Evolutionary conservation across 2,113 vertebrate genomes (phyloP).

Genomic region (Festucalex cinctus): DNA sequence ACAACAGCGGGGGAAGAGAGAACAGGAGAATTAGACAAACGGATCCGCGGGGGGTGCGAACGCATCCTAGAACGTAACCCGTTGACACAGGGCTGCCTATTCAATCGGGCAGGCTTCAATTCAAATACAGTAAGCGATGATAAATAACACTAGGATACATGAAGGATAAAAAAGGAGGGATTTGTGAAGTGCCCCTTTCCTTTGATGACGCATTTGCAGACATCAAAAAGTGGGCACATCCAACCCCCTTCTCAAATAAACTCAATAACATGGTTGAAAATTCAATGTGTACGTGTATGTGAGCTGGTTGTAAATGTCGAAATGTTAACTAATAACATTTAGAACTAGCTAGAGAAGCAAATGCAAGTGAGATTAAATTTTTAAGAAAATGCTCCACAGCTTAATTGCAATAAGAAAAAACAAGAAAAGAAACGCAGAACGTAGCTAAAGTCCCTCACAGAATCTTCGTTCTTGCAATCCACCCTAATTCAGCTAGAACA

Average conservation of each 20-base stretch:
- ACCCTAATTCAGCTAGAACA: conserved; percentile 68
- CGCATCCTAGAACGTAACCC: conserved; percentile 50
- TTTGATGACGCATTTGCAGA: conserved; percentile 50
- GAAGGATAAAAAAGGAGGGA: conserved; percentile 24
- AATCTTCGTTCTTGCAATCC: conserved; percentile 59
- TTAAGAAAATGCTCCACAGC: conserved; percentile 61
- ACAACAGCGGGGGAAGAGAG: conserved; percentile 38
- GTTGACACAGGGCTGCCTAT: conserved; percentile 48
- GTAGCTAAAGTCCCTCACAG: conserved; percentile 57
- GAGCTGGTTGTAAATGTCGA: conserved; percentile 2
- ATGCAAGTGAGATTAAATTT: conserved; percentile 48
- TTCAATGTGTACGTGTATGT: conserved; percentile 5
- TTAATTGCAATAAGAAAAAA: conserved; percentile 39
- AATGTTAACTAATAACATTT: conserved; percentile 2
- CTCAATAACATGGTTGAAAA: neutral
- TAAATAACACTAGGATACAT: conserved; percentile 12
- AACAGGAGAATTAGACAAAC: conserved; percentile 53
- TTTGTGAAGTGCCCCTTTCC: conserved; percentile 36
- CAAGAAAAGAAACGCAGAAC: conserved; percentile 35
- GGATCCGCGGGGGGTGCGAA: conserved; percentile 36
- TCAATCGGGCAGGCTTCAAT: conserved; percentile 38
- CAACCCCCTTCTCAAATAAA: neutral
- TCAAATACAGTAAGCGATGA: conserved; percentile 31
- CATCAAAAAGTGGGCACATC: conserved; percentile 31
- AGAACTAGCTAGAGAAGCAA: conserved; percentile 37